These are phyloP conservation scores for Pleuronectes platessa DNA, from an alignment of 2,113 vertebrate genomes.

Conservation along the genomic window DNA sequence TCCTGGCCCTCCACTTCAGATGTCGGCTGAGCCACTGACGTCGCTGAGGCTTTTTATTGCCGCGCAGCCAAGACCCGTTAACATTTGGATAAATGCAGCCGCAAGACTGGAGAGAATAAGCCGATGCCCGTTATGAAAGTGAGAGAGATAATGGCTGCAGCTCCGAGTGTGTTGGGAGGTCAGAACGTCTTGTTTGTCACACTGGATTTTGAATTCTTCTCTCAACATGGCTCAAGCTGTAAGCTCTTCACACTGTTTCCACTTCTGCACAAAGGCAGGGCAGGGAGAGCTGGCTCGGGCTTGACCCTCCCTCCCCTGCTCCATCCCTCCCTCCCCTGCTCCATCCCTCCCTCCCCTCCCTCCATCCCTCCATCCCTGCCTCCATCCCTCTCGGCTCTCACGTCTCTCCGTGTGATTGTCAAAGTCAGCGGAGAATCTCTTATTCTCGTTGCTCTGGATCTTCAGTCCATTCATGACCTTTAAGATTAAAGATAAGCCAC, in stretches of 20 bases:
- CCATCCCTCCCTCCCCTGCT: neutral
- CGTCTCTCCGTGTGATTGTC: constrained; percentile 66
- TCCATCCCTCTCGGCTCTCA: constrained; percentile 18
- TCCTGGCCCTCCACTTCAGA: constrained; percentile 53
- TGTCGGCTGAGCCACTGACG: constrained; percentile 50
- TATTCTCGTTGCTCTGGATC: constrained; percentile 54
- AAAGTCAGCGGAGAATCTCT: constrained; percentile 48
- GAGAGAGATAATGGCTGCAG: constrained; percentile 69
- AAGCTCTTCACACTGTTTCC: constrained; percentile 39
- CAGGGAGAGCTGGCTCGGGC: constrained; percentile 31
- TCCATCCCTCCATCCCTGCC: neutral
- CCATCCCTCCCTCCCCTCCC: neutral
- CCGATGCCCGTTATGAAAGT: constrained; percentile 52
- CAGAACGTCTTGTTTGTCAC: constrained; percentile 60
- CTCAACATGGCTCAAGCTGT: constrained; percentile 42
- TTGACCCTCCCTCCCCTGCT: neutral
- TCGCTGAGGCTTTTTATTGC: constrained; percentile 12
- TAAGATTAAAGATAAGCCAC: constrained; percentile 73
- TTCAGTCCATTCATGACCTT: constrained; percentile 69
- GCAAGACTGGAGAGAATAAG: constrained; percentile 39
- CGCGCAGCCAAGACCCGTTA: constrained; percentile 53
- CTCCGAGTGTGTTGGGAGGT: constrained; percentile 48
- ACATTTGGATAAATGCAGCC: constrained; percentile 55
- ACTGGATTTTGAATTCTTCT: constrained; percentile 60
- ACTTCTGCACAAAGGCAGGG: constrained; percentile 47